phyloP scores from a whole-genome alignment of 2,797 vertebrate genomes.

The Knipowitschia caucasica region DNA sequence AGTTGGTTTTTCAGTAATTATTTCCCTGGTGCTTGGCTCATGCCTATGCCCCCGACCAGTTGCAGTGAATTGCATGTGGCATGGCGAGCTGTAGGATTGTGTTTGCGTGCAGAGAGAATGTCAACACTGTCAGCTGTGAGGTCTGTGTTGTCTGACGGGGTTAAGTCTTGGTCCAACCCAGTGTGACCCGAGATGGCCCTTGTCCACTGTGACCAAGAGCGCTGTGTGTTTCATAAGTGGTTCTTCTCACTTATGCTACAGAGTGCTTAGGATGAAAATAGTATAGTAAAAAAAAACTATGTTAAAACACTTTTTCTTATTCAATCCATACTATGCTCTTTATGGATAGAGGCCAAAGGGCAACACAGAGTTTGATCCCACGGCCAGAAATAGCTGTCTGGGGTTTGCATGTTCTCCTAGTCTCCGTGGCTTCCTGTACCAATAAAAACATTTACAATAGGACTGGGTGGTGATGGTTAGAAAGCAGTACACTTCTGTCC shows the following conservation, averaged over 20 bases:
- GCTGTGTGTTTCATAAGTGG: slow-evolving; percentile 7
- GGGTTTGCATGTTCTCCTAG: no score
- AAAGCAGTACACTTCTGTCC: no score
- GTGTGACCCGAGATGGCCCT: slow-evolving; percentile 44
- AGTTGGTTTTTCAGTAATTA: no score
- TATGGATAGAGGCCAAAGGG: no score
- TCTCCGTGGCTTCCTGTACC: no score
- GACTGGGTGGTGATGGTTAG: no score
- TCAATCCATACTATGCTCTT: no score
- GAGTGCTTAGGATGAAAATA: neutral
- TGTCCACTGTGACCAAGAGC: slow-evolving; percentile 31
- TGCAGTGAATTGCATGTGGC: neutral
- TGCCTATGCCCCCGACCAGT: neutral
- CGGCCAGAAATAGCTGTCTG: no score
- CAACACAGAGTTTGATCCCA: no score
- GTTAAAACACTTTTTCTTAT: neutral
- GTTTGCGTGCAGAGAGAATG: slow-evolving; percentile 14
- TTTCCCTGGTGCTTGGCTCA: neutral
- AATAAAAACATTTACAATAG: no score
- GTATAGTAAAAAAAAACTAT: neutral
- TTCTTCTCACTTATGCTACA: slow-evolving; percentile 18
- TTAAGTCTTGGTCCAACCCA: slow-evolving; percentile 46
- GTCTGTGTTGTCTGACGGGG: slow-evolving; percentile 50
- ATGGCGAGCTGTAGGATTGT: slow-evolving; percentile 13
- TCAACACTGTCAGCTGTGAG: slow-evolving; percentile 46